Percentiles rank a stretch among this genome's conserved stretches.
Conservation (phyloP, 2,797 vertebrate species). For the Gallirallus australis region DNA sequence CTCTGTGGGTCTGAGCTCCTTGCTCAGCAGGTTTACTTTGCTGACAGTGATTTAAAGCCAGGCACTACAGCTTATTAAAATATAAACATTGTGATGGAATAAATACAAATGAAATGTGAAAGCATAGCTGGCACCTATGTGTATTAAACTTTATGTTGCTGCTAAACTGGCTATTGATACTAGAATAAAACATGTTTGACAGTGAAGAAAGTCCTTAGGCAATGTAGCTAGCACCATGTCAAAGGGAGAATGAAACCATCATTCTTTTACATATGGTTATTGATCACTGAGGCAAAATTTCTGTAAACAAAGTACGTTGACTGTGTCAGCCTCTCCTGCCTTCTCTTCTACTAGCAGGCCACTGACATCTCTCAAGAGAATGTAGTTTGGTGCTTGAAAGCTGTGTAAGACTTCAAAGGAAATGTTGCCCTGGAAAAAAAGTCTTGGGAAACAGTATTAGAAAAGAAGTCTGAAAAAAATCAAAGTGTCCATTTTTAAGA, state of each 20-base stretch:
- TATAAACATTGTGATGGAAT: neutral
- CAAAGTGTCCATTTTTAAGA: neutral
- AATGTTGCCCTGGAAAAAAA: neutral
- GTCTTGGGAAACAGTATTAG: neutral
- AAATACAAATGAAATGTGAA: conserved; percentile 49
- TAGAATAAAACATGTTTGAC: conserved; percentile 46
- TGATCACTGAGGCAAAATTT: conserved; percentile 66
- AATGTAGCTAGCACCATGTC: conserved; percentile 35
- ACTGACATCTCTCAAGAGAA: conserved; percentile 19
- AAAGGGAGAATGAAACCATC: conserved; percentile 63
- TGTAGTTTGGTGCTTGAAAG: conserved; percentile 14
- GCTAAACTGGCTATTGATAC: conserved; percentile 50
- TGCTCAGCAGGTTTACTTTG: neutral
- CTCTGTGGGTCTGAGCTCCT: neutral
- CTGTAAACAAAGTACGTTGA: conserved; percentile 62
- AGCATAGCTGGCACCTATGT: conserved; percentile 26
- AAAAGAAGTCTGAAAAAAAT: neutral
- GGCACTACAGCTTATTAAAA: neutral
- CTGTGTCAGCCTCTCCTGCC: conserved; percentile 25
- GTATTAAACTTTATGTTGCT: conserved; percentile 31
- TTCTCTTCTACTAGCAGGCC: conserved; percentile 54
- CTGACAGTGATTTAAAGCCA: conserved; percentile 2
- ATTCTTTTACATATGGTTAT: conserved; percentile 60
- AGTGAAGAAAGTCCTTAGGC: conserved; percentile 39
- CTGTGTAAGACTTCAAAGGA: conserved; percentile 33